Evolutionary conservation across 2,797 vertebrate species (phyloP).

Genomic region (Staurois parvus): DNA sequence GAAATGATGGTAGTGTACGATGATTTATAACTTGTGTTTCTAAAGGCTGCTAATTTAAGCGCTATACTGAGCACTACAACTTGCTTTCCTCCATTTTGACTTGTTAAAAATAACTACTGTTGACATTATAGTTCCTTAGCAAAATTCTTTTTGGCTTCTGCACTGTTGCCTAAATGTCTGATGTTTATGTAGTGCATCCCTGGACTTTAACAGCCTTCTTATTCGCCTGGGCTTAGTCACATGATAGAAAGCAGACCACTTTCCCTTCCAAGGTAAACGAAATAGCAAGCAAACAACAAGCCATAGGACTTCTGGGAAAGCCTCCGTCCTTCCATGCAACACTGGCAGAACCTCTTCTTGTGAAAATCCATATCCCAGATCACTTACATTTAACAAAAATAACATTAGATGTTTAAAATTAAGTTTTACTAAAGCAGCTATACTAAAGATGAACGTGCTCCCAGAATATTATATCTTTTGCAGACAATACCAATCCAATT

Average conservation of each 20-base stretch:
- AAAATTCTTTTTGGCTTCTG: slow-evolving; percentile 51
- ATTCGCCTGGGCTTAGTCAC: slow-evolving; percentile 44
- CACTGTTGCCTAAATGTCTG: slow-evolving; percentile 53
- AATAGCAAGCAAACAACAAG: slow-evolving; percentile 38
- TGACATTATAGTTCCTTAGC: slow-evolving; percentile 53
- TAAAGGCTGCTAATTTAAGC: slow-evolving; percentile 36
- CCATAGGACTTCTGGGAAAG: slow-evolving; percentile 17
- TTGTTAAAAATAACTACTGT: slow-evolving; percentile 57
- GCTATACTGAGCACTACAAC: neutral
- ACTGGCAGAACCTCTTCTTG: neutral
- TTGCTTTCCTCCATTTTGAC: slow-evolving; percentile 50
- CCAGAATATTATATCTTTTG: too few relatives aligned
- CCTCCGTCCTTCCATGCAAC: neutral
- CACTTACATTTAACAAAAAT: too few relatives aligned
- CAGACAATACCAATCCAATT: too few relatives aligned
- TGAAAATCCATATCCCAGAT: too few relatives aligned
- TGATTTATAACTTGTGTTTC: slow-evolving; percentile 39
- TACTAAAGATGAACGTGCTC: too few relatives aligned
- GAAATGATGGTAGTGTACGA: neutral
- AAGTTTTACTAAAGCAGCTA: too few relatives aligned
- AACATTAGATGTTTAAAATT: too few relatives aligned
- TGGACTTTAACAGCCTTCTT: slow-evolving; percentile 56
- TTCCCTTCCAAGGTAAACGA: slow-evolving; percentile 53
- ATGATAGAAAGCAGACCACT: slow-evolving; percentile 57
- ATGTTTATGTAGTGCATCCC: slow-evolving; percentile 54